Evolutionary conservation across 2,797 vertebrate genomes (phyloP).

Genomic region (Gephyroberyx darwinii): DNA sequence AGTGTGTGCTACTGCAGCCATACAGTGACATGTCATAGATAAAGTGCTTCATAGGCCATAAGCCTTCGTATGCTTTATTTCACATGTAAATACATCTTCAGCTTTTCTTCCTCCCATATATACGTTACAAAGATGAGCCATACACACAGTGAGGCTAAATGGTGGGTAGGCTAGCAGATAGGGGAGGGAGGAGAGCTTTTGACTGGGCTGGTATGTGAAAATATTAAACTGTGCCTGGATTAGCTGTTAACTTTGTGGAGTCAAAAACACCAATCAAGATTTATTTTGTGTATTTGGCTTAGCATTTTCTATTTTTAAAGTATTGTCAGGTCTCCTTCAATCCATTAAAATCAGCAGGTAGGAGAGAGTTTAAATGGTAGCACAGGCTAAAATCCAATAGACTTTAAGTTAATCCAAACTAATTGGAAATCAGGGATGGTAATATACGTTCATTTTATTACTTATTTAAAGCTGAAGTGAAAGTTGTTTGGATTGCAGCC

Average conservation of each 20-base stretch:
- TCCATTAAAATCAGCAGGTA: constrained; percentile 19
- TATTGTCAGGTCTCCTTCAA: constrained; percentile 18
- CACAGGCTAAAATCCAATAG: constrained; percentile 33
- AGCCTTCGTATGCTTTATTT: constrained; percentile 59
- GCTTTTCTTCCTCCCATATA: constrained; percentile 4
- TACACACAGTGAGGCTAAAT: constrained; percentile 20
- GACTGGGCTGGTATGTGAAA: too few species aligned
- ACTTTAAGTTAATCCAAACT: constrained; percentile 32
- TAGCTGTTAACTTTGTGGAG: constrained; percentile 3
- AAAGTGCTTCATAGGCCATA: constrained; percentile 73
- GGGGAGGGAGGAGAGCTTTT: constrained; percentile 10
- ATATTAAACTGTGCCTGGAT: constrained; percentile 25
- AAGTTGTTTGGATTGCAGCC: constrained; percentile 43
- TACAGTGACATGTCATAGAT: constrained; percentile 64
- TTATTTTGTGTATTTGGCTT: constrained; percentile 25
- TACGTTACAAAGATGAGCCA: constrained; percentile 27
- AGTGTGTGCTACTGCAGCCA: constrained; percentile 63
- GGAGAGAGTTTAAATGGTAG: constrained; percentile 36
- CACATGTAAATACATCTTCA: constrained; percentile 39
- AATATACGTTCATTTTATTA: constrained; percentile 15
- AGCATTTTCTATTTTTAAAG: constrained; percentile 22
- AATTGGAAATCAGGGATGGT: constrained; percentile 10
- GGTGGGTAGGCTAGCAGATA: constrained; percentile 26
- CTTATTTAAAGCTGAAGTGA: constrained; percentile 44
- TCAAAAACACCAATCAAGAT: constrained; percentile 18